phyloP scores from a whole-genome alignment of 2,113 vertebrate species.

The Nerophis ophidion region DNA sequence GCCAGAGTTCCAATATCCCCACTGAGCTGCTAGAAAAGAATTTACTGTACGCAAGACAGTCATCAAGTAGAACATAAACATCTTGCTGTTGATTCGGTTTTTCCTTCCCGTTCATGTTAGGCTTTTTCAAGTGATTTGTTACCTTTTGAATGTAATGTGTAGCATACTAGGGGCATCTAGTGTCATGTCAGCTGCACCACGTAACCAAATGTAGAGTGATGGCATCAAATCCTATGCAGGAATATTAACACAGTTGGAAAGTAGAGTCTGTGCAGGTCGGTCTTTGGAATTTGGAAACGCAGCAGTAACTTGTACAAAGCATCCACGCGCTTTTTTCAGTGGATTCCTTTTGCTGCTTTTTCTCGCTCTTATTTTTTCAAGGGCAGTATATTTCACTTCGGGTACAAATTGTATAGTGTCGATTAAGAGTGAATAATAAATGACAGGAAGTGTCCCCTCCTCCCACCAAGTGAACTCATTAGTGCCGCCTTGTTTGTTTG shows the following conservation, averaged over 20 bases:
- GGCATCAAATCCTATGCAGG: slow-evolving; percentile 89
- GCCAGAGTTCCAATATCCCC: slow-evolving; percentile 33
- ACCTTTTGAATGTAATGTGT: slow-evolving; percentile 71
- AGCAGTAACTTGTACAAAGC: slow-evolving; percentile 87
- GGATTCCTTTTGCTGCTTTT: slow-evolving; percentile 88
- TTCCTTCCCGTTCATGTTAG: slow-evolving; percentile 59
- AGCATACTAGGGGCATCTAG: slow-evolving; percentile 66
- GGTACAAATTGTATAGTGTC: slow-evolving; percentile 85
- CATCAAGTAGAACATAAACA: slow-evolving; percentile 52
- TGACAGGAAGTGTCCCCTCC: slow-evolving; percentile 47
- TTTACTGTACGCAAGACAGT: slow-evolving; percentile 59
- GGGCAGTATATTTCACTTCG: slow-evolving; percentile 84
- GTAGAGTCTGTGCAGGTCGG: slow-evolving; percentile 96
- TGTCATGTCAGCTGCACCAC: slow-evolving; percentile 76
- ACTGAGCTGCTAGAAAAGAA: slow-evolving; percentile 63
- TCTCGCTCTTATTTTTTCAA: slow-evolving; percentile 84
- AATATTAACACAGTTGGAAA: slow-evolving; percentile 84
- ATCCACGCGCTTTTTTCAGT: slow-evolving; percentile 81
- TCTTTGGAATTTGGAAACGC: slow-evolving; percentile 85
- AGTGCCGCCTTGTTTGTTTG: background rate
- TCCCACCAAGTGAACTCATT: slow-evolving; percentile 14
- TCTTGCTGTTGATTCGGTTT: slow-evolving; percentile 55
- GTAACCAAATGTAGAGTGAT: slow-evolving; percentile 91
- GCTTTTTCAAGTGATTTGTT: slow-evolving; percentile 61
- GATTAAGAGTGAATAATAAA: slow-evolving; percentile 72